Conservation (phyloP, 2,113 vertebrate genomes). For the Phrynosoma blainvillii region DNA sequence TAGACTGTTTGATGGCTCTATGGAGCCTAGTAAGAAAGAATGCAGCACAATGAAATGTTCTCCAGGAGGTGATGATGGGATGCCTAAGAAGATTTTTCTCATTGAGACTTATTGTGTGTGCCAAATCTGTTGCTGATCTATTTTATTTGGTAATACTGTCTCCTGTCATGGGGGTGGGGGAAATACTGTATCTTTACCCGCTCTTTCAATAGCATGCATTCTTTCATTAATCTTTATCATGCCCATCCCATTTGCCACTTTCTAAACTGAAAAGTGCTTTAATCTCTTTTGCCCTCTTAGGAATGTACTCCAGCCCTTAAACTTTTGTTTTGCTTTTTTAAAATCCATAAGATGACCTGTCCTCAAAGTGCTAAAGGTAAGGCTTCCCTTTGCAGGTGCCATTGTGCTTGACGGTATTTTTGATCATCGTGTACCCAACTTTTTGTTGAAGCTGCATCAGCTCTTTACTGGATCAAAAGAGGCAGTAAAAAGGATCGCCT, state of each 20-base stretch:
- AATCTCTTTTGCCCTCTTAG: background rate
- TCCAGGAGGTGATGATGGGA: background rate
- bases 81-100: background rate
- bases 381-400: background rate
- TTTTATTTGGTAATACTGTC: background rate
- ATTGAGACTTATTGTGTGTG: background rate
- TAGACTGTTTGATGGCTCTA: background rate
- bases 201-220: background rate
- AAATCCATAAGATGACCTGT: no score
- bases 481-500: no score
- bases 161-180: background rate
- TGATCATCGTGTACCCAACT: no score
- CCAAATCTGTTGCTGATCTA: background rate
- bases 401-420: background rate
- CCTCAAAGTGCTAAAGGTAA: background rate
- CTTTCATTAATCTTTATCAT: background rate
- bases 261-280: background rate
- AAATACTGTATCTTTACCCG: background rate
- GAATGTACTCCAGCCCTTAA: background rate
- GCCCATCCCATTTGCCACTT: background rate
- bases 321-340: no score
- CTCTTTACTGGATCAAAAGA: no score
- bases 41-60: fast-evolving
- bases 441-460: no score
- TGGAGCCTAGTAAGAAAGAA: background rate